These are phyloP conservation scores for Podiceps cristatus DNA, from an alignment of 2,113 vertebrate genomes.

Conservation along the genomic window DNA sequence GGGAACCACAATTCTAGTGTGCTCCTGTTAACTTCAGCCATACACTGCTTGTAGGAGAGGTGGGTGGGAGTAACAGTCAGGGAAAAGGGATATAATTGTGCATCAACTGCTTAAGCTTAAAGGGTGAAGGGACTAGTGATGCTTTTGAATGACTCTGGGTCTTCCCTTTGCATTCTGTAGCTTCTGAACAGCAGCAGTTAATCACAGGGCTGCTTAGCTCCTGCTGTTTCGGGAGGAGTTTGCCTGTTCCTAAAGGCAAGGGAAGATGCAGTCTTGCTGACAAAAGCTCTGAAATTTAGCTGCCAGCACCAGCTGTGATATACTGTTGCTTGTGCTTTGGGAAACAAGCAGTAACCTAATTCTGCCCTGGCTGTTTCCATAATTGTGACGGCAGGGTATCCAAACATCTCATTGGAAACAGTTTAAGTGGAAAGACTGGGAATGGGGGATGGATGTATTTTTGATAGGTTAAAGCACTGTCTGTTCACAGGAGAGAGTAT, in stretches of 20 bases:
- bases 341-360: conserved; percentile 6
- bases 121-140: not conserved
- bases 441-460: not conserved
- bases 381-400: not conserved
- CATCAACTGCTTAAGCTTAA: not conserved
- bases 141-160: not conserved
- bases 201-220: not conserved
- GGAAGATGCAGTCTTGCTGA: not conserved
- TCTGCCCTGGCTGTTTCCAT: conserved; percentile 9
- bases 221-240: not conserved
- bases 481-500: not conserved
- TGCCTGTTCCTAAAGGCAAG: not conserved
- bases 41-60: not conserved
- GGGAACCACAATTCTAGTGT: not conserved
- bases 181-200: not conserved
- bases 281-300: not conserved
- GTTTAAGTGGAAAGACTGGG: not conserved
- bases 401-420: not conserved
- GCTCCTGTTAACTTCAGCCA: not conserved
- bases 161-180: not conserved
- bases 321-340: not conserved
- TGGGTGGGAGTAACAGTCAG: not conserved
- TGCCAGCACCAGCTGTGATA: conserved; percentile 24
- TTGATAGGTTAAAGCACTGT: not conserved
- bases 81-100: not conserved